Evolutionary conservation across 2,113 vertebrate genomes (phyloP), one percentile per base, ranked within the genome.

Genomic region (Gallinago media): DNA sequence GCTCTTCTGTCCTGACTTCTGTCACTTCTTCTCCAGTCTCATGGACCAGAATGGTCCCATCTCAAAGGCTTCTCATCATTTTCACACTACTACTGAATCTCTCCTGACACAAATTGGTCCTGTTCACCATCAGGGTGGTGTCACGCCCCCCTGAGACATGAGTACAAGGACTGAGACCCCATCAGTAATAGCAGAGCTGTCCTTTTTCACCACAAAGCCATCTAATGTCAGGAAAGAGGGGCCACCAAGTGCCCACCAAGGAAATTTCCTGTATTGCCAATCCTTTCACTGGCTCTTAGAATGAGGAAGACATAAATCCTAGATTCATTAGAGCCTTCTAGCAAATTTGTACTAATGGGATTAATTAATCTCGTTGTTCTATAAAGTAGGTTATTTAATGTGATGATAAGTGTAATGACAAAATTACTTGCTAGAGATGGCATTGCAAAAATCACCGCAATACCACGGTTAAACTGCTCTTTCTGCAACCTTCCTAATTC

Each of bases 311-410:
- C 63, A 76, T 79, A 88, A 92, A 87, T 56, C 58, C 65, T 76
- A 46, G 47, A 93, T 89, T 84, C 73, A 82, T 89, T 83, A 65
- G 42, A 25, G 38, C 88, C n/a, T 79, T 79, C 80, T 59, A 83
- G 67, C 59, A 92, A 82, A 73, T 95, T 36, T 63, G 74, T 88
- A 92, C 82, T 88, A 85, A 96, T 85, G 65, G 73, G 65, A 87
- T 94, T 94, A 83, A 95, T 96, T 94, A 82, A 91, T 87, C 76
- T 75, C 44, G 2, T 84, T 89, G 75, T 91, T 89, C 76, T 67
- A 34, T 63, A 71, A 92, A 91, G 68, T 34, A 74, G 58, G 49
- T 58, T 92, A 49, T 96, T 84, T 78, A 84, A 89, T 91, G 63
- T 38, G 72, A 63, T 55, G 74, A 79, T 68, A 78, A 89, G n/a